Percentiles rank a stretch among this genome's conserved stretches.
Conservation (phyloP, 2,888 invertebrate genomes). For the Agrochola litura region DNA sequence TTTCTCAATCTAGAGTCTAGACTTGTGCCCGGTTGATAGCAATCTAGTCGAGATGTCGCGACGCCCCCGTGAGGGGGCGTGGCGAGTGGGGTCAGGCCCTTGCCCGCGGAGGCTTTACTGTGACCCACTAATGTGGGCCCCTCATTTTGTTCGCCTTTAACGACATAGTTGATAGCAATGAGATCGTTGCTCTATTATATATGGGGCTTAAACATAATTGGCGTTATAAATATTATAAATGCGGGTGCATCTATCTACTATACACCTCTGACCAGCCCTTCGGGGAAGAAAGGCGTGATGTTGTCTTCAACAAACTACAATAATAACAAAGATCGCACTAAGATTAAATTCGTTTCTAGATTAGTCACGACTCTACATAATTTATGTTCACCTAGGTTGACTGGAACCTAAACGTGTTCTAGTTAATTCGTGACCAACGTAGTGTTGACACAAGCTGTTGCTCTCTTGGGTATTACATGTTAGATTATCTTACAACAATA, state of each 20-base stretch:
- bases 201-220: too few species aligned
- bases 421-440: conserved; percentile 40
- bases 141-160: too few species aligned
- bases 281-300: background rate
- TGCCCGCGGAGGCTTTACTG: too few species aligned
- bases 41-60: background rate
- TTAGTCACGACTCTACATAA: conserved; percentile 13
- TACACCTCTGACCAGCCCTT: too few species aligned
- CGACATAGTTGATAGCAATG: background rate
- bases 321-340: background rate
- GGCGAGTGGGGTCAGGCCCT: too few species aligned
- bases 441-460: conserved; percentile 39
- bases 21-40: background rate
- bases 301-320: background rate
- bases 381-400: conserved; percentile 31
- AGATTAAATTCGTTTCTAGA: conserved; percentile 5
- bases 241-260: background rate
- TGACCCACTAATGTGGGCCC: too few species aligned
- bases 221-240: too few species aligned
- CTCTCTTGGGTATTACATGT: conserved; percentile 32
- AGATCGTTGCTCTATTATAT: too few species aligned
- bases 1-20: background rate
- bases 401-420: conserved; percentile 17
- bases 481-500: conserved; percentile 39
- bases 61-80: too few species aligned